A percentile compares a stretch with the other conserved stretches of the same genome.
These are phyloP conservation scores for Aegypius monachus DNA, from an alignment of 2,113 vertebrate genomes.

Conservation along the genomic window DNA sequence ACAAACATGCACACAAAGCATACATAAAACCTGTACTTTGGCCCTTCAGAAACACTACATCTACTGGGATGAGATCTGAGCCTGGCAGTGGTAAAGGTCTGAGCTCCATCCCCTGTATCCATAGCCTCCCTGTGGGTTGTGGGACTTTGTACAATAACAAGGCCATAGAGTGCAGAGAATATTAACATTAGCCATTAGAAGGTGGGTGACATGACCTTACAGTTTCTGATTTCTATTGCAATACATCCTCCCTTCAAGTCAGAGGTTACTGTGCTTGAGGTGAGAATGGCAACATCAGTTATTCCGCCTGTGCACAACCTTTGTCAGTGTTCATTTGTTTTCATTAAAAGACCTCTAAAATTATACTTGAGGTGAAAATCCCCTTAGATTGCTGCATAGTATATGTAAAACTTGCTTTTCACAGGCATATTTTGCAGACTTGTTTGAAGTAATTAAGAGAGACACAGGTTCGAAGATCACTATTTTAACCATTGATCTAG, in stretches of 20 bases:
- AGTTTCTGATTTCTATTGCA: not conserved
- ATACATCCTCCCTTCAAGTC: not conserved
- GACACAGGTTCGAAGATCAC: not conserved
- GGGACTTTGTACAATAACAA: not conserved
- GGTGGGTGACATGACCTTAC: not conserved
- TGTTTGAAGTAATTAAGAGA: not conserved
- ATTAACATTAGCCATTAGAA: not conserved
- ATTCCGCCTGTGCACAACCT: not conserved
- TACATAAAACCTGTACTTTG: not conserved
- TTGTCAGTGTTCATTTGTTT: not conserved
- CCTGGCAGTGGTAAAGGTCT: not conserved
- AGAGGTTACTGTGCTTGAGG: not conserved
- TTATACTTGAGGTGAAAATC: not conserved
- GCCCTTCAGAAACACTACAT: not conserved
- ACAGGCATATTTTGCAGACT: not conserved
- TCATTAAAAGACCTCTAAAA: not conserved
- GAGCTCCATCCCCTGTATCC: not conserved
- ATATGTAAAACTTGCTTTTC: not conserved
- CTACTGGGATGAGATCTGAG: not conserved
- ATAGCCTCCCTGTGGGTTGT: not conserved
- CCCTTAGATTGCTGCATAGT: not conserved
- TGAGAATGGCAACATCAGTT: not conserved
- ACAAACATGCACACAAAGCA: not conserved
- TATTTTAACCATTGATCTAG: not conserved
- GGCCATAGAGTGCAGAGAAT: not conserved